These are phyloP conservation scores for Arctocebus calabarensis DNA, from an alignment of 2,797 vertebrate species.

Conservation along the genomic window DNA sequence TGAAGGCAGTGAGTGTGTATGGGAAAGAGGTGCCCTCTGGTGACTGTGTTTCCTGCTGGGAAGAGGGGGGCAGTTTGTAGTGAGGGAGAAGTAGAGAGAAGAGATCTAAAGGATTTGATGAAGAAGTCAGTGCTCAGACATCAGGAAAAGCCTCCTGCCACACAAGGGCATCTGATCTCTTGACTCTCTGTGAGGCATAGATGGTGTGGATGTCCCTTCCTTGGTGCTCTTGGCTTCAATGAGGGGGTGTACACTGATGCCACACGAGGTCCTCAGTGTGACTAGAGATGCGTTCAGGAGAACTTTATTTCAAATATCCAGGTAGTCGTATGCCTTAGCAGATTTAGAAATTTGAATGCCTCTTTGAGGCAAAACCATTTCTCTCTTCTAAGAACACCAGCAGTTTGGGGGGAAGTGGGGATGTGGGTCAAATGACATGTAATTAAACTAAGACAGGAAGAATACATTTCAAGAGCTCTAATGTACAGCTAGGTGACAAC, in stretches of 20 bases:
- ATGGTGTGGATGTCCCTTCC: background rate
- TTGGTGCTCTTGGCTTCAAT: background rate
- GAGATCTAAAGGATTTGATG: background rate
- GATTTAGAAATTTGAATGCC: background rate
- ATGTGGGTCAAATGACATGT: background rate
- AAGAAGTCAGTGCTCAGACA: background rate
- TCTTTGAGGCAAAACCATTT: conserved; percentile 37
- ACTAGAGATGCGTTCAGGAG: background rate
- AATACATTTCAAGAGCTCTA: background rate
- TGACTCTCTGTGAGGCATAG: background rate
- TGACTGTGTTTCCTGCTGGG: background rate
- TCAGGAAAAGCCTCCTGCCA: background rate
- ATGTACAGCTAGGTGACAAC: background rate
- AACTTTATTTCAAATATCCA: background rate
- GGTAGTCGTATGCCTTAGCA: background rate
- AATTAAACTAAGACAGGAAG: background rate
- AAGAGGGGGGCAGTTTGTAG: background rate
- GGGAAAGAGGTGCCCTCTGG: background rate
- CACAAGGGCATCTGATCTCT: background rate
- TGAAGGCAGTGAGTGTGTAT: background rate
- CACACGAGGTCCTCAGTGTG: background rate
- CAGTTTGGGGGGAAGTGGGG: background rate
- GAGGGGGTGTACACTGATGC: background rate
- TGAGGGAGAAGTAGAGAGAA: background rate
- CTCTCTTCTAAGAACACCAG: conserved; percentile 20